These are phyloP conservation scores for Threskiornis aethiopicus DNA, from an alignment of 2,797 vertebrate genomes.

Conservation along the genomic window DNA sequence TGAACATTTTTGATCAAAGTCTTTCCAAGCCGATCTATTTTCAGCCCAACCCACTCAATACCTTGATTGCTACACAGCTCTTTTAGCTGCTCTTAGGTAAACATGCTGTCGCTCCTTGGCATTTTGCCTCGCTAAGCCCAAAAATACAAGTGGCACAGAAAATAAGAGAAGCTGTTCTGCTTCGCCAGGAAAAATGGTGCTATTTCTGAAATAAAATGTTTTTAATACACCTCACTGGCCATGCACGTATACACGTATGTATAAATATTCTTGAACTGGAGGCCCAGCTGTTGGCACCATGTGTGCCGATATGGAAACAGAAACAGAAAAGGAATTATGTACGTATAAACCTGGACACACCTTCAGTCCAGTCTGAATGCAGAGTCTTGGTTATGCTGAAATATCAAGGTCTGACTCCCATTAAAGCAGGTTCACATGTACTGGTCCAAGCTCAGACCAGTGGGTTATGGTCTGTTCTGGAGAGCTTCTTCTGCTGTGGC, in stretches of 20 bases:
- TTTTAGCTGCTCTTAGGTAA: constrained; percentile 67
- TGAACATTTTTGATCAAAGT: constrained; percentile 40
- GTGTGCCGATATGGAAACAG: background rate
- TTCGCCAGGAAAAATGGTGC: constrained; percentile 25
- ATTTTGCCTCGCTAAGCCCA: constrained; percentile 22
- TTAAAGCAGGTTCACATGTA: background rate
- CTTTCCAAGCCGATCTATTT: constrained; percentile 60
- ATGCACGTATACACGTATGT: background rate
- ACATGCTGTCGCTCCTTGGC: constrained; percentile 45
- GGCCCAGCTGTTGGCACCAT: background rate
- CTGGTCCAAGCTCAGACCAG: background rate
- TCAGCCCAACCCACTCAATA: constrained; percentile 53
- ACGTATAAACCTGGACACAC: background rate
- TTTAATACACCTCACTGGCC: constrained; percentile 2
- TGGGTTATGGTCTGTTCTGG: background rate
- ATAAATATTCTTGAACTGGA: constrained; percentile 10
- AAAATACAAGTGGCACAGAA: constrained; percentile 57
- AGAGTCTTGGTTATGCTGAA: background rate
- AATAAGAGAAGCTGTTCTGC: constrained; percentile 33
- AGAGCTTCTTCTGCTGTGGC: background rate
- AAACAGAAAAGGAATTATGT: background rate
- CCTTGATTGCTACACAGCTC: constrained; percentile 62
- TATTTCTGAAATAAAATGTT: constrained; percentile 45
- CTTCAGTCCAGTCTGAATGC: background rate
- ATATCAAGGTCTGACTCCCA: background rate